phyloP scores from a whole-genome alignment of 2,888 invertebrate genomes.

The Eremobia ochroleuca region DNA sequence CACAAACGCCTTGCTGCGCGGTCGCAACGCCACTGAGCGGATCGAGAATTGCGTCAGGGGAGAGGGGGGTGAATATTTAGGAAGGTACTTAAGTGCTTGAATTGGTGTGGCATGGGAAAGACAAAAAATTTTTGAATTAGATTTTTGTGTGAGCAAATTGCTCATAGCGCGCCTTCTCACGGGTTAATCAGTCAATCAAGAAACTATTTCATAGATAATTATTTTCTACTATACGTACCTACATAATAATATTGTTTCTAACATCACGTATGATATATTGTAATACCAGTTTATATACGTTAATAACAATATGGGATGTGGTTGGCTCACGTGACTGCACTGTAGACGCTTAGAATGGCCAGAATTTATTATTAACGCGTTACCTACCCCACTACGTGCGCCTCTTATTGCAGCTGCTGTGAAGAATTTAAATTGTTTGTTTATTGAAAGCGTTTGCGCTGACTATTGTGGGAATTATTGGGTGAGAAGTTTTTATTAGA shows the following conservation, averaged over 20 bases:
- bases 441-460: conserved; percentile 35
- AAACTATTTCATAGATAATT: neutral
- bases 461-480: conserved; percentile 13
- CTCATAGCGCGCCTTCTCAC: no score
- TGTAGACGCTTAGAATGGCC: conserved; percentile 20
- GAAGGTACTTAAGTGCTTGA: no score
- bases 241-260: neutral
- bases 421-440: conserved; percentile 46
- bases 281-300: neutral
- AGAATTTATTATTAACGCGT: conserved; percentile 51
- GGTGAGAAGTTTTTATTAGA: neutral
- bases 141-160: no score
- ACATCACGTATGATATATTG: neutral
- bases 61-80: no score
- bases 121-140: no score
- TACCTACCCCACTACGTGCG: conserved; percentile 34
- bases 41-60: no score
- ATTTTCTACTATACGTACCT: neutral
- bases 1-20: no score
- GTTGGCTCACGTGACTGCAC: conserved; percentile 27
- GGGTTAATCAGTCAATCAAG: neutral
- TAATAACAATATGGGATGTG: conserved; percentile 6
- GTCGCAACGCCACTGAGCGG: no score
- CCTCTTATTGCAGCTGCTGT: conserved; percentile 18
- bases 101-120: no score